These are phyloP conservation scores for Heliconius erato DNA, from an alignment of 2,888 invertebrate species.

Conservation along the genomic window DNA sequence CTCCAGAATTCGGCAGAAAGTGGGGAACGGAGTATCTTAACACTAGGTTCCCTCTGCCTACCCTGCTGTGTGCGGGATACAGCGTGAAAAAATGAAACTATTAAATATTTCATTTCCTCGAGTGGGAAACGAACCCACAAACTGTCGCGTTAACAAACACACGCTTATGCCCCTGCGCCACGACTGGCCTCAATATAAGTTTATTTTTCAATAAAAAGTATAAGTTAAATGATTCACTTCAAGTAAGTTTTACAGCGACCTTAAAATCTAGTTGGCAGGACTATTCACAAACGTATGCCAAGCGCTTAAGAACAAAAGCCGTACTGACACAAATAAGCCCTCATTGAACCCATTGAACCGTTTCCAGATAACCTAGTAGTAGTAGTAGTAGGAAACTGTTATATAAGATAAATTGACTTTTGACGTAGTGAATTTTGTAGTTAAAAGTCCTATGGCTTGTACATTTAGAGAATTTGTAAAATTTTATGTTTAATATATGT, in stretches of 20 bases:
- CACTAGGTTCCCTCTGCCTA: too few species aligned
- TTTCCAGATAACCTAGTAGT: slow-evolving; percentile 43
- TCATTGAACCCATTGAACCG: slow-evolving; percentile 49
- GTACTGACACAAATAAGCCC: slow-evolving; percentile 45
- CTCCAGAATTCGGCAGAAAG: too few species aligned
- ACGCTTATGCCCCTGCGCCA: too few species aligned
- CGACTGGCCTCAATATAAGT: not conserved
- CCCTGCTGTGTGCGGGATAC: too few species aligned
- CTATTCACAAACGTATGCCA: slow-evolving; percentile 47
- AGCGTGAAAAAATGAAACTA: too few species aligned
- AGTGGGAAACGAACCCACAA: too few species aligned
- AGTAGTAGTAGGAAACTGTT: slow-evolving; percentile 44
- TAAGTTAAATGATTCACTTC: not conserved
- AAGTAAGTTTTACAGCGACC: slow-evolving; percentile 38
- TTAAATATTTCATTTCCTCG: too few species aligned
- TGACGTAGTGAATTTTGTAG: slow-evolving; percentile 15
- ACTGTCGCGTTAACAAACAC: too few species aligned
- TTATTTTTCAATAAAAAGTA: not conserved
- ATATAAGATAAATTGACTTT: slow-evolving; percentile 32
- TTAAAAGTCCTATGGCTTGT: not conserved
- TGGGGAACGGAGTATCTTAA: too few species aligned
- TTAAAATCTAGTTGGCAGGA: slow-evolving; percentile 52
- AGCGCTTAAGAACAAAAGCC: slow-evolving; percentile 51
- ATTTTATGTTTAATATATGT: too few species aligned
- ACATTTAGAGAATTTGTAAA: not conserved